These are phyloP conservation scores for Notospermus geniculatus DNA, from an alignment of 1,140 invertebrate species.

Conservation along the genomic window DNA sequence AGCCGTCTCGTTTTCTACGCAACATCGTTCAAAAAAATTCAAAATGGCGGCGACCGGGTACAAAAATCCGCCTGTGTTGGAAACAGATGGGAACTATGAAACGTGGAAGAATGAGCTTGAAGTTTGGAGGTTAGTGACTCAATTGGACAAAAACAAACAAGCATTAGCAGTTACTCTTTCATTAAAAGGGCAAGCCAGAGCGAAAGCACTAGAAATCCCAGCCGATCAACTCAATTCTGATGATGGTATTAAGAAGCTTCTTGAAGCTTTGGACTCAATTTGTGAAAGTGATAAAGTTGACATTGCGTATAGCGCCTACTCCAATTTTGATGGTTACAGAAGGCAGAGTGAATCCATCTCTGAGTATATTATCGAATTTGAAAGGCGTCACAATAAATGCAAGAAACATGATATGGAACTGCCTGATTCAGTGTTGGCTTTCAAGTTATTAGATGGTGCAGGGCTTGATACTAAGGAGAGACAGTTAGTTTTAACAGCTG, in stretches of 20 bases:
- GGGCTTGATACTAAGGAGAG: constrained; percentile 14
- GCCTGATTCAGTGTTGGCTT: constrained; percentile 22
- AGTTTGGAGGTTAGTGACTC: background rate
- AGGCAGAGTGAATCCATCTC: constrained; percentile 16
- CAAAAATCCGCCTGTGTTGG: background rate
- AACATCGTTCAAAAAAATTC: too few species aligned
- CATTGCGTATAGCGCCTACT: constrained; percentile 21
- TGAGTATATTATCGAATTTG: constrained; percentile 25
- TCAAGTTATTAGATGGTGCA: constrained; percentile 23
- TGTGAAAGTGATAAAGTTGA: background rate
- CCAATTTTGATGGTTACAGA: constrained; percentile 20
- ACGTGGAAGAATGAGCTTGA: background rate
- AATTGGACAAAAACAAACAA: background rate
- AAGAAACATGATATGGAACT: constrained; percentile 21
- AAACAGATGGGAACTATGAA: background rate
- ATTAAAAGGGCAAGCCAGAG: constrained; percentile 2
- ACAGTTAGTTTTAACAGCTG: constrained; percentile 23
- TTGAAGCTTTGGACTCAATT: background rate
- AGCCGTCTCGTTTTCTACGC: too few species aligned
- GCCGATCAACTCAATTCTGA: background rate
- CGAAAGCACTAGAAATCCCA: background rate
- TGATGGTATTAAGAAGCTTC: background rate
- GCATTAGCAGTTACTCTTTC: background rate
- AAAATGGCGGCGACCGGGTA: too few species aligned
- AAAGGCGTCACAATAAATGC: constrained; percentile 13